Evolutionary conservation across 1,140 invertebrate genomes (phyloP).

Genomic region (Colletes latitarsis): DNA sequence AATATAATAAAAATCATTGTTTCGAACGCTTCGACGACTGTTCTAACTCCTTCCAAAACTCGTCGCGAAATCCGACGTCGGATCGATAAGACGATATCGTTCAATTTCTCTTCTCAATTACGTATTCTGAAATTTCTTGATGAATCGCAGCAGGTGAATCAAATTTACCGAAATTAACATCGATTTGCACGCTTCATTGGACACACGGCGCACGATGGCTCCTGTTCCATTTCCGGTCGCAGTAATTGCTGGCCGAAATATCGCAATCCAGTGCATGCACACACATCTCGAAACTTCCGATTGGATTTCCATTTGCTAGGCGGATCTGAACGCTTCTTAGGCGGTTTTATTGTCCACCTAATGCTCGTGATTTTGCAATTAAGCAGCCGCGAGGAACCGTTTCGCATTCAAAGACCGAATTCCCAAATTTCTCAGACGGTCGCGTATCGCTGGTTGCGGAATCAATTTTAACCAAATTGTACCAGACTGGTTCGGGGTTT

Average conservation of each 20-base stretch:
- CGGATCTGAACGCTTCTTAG: conserved; percentile 9
- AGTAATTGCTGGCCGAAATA: conserved; percentile 66
- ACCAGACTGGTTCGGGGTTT: too few relatives aligned
- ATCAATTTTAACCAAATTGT: too few relatives aligned
- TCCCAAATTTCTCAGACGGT: too few relatives aligned
- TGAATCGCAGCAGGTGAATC: conserved; percentile 36
- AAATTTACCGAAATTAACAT: conserved; percentile 56
- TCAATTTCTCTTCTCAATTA: not conserved
- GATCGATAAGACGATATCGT: not conserved
- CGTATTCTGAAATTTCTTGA: conserved; percentile 1
- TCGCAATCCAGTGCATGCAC: conserved; percentile 7
- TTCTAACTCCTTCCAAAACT: too few relatives aligned
- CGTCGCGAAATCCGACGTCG: not conserved
- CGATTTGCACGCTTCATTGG: conserved; percentile 55
- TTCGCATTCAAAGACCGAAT: too few relatives aligned
- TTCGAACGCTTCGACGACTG: too few relatives aligned
- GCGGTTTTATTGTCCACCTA: too few relatives aligned
- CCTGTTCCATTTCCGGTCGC: conserved; percentile 63
- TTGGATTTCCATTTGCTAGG: conserved; percentile 42
- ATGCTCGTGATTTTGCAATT: too few relatives aligned
- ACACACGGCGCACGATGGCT: conserved; percentile 36
- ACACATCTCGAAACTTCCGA: conserved; percentile 45
- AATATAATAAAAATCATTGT: too few relatives aligned
- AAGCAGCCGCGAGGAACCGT: too few relatives aligned
- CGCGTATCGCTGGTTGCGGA: too few relatives aligned